These are phyloP conservation scores for Epistrophella euchroma DNA, from an alignment of 2,888 invertebrate species.

Conservation along the genomic window DNA sequence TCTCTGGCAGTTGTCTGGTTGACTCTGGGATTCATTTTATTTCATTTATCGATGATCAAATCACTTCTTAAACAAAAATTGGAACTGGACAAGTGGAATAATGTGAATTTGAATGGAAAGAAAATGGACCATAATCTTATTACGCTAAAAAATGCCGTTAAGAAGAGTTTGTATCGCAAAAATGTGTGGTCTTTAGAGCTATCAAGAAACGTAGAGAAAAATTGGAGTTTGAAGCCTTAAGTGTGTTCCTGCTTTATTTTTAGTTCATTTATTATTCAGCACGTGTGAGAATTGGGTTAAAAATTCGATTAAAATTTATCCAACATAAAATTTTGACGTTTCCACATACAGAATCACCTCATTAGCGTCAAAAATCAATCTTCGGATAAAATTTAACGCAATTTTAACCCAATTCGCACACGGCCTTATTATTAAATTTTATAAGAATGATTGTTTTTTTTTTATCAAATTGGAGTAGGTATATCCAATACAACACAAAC, in stretches of 20 bases:
- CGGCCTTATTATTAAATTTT: conserved; percentile 72
- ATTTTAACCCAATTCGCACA: too few relatives aligned
- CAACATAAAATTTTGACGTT: too few relatives aligned
- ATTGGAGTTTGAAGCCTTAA: conserved; percentile 24
- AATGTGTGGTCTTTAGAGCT: conserved; percentile 85
- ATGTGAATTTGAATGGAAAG: conserved; percentile 87
- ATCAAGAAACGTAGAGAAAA: conserved; percentile 85
- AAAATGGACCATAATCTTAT: conserved; percentile 87
- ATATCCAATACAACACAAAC: too few relatives aligned
- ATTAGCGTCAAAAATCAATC: too few relatives aligned
- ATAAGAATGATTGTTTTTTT: conserved; percentile 19
- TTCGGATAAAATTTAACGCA: conserved; percentile 51
- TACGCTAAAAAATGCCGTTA: conserved; percentile 87
- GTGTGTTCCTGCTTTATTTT: conserved; percentile 21
- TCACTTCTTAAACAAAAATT: conserved; percentile 88
- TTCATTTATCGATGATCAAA: conserved; percentile 88
- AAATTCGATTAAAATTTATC: too few relatives aligned
- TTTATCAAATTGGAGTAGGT: too few relatives aligned
- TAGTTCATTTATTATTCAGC: conserved; percentile 11
- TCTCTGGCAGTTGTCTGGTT: conserved; percentile 91
- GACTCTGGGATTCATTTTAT: too few relatives aligned
- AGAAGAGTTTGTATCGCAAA: conserved; percentile 88
- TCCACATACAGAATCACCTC: too few relatives aligned
- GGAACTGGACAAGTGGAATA: conserved; percentile 89
- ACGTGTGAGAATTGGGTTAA: too few relatives aligned